Percentiles rank a stretch among this genome's conserved stretches.
Evolutionary conservation across 2,888 invertebrate genomes (phyloP).

Genomic region (Calameuta filiformis): DNA sequence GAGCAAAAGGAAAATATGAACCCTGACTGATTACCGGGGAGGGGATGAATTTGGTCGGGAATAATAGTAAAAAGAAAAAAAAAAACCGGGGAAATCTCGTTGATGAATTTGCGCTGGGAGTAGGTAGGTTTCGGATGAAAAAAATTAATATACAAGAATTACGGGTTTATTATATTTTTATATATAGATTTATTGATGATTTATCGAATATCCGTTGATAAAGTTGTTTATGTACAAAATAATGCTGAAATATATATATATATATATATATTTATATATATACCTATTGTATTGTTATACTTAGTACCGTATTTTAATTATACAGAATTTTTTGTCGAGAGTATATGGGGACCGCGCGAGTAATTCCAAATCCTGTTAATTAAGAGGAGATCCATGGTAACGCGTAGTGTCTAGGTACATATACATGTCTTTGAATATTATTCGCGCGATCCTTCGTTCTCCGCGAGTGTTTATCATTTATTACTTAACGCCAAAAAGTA

Average conservation of each 20-base stretch:
- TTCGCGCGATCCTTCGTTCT: neutral
- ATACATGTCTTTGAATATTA: too few relatives aligned
- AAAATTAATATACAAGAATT: neutral
- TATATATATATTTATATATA: constrained; percentile 29
- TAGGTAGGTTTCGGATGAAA: neutral
- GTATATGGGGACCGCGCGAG: neutral
- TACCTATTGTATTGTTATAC: constrained; percentile 11
- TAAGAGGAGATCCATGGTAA: too few relatives aligned
- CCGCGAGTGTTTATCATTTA: neutral
- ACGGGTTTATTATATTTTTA: constrained; percentile 30
- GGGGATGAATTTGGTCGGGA: neutral
- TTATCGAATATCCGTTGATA: constrained; percentile 60
- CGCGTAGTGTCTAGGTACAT: too few relatives aligned
- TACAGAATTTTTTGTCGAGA: neutral
- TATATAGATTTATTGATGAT: constrained; percentile 61
- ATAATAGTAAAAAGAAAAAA: neutral
- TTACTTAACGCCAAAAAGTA: constrained; percentile 24
- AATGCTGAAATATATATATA: constrained; percentile 59
- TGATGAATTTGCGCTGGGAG: neutral
- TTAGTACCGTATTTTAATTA: constrained; percentile 16
- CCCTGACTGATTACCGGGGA: neutral
- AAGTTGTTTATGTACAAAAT: constrained; percentile 64
- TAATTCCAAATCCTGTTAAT: too few relatives aligned
- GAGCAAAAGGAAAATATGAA: neutral
- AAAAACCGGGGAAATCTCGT: neutral